Evolutionary conservation across 2,888 invertebrate species (phyloP).

Genomic region (Lasioglossum oenotherae): DNA sequence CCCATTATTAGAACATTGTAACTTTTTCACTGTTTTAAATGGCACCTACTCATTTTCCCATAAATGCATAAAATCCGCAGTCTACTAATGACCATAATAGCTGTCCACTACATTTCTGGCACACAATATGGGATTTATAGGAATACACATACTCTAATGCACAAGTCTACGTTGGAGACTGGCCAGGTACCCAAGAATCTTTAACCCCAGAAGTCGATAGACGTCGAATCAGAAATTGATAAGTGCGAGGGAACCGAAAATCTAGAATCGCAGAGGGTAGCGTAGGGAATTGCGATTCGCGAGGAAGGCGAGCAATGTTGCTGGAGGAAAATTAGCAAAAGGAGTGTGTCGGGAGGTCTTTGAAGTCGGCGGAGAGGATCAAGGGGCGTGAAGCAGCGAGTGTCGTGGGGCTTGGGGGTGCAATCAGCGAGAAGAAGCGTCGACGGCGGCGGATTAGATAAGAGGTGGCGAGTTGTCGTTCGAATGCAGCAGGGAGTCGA

Average conservation of each 20-base stretch:
- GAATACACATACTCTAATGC: too few relatives aligned
- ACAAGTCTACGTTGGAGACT: too few relatives aligned
- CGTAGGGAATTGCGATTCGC: not conserved
- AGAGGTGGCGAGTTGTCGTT: conserved; percentile 51
- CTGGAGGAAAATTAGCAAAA: not conserved
- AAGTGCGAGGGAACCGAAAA: not conserved
- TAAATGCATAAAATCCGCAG: too few relatives aligned
- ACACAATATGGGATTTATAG: too few relatives aligned
- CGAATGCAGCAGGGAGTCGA: conserved; percentile 15
- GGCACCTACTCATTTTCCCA: too few relatives aligned
- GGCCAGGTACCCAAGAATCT: too few relatives aligned
- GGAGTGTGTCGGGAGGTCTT: not conserved
- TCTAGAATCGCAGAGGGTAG: not conserved
- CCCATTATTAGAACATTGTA: too few relatives aligned
- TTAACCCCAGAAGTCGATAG: too few relatives aligned
- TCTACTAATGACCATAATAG: too few relatives aligned
- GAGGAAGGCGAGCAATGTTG: not conserved
- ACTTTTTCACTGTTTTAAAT: too few relatives aligned
- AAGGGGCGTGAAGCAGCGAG: not conserved
- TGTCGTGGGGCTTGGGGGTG: not conserved
- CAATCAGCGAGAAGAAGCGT: conserved; percentile 10
- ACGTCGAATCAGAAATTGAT: not conserved
- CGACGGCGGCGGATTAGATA: conserved; percentile 45
- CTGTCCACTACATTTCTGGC: too few relatives aligned
- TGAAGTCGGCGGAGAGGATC: not conserved